Percentiles rank a stretch among this genome's conserved stretches.
Evolutionary conservation across 2,797 vertebrate species (phyloP).

Genomic region (Acanthornis magna): DNA sequence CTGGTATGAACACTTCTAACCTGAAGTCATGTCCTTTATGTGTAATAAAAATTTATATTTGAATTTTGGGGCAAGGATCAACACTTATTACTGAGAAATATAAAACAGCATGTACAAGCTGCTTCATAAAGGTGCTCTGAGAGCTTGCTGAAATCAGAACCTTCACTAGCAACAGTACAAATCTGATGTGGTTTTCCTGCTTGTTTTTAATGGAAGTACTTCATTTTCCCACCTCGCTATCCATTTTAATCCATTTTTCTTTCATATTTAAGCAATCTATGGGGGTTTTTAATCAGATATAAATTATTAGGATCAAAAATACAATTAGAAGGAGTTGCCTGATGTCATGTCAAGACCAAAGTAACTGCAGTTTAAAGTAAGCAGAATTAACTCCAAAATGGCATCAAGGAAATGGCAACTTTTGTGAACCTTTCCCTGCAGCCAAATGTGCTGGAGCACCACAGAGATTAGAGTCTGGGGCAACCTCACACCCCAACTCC

Average conservation of each 20-base stretch:
- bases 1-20: background rate
- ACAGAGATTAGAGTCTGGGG: background rate
- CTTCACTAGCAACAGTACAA: background rate
- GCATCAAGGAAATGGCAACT: background rate
- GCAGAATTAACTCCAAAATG: background rate
- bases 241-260: background rate
- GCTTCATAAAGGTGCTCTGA: background rate
- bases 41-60: background rate
- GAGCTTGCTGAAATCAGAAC: background rate
- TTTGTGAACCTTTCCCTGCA: background rate
- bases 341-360: background rate
- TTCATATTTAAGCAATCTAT: background rate
- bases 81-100: background rate
- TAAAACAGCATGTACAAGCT: background rate
- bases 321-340: background rate
- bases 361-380: background rate
- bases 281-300: background rate
- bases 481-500: background rate
- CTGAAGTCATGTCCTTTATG: background rate
- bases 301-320: background rate
- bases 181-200: background rate
- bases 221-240: background rate
- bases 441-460: background rate
- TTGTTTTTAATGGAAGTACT: background rate
- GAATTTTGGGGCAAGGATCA: background rate